These are phyloP conservation scores for Bruchidius siliquastri DNA, from an alignment of 2,888 invertebrate species.

Conservation along the genomic window DNA sequence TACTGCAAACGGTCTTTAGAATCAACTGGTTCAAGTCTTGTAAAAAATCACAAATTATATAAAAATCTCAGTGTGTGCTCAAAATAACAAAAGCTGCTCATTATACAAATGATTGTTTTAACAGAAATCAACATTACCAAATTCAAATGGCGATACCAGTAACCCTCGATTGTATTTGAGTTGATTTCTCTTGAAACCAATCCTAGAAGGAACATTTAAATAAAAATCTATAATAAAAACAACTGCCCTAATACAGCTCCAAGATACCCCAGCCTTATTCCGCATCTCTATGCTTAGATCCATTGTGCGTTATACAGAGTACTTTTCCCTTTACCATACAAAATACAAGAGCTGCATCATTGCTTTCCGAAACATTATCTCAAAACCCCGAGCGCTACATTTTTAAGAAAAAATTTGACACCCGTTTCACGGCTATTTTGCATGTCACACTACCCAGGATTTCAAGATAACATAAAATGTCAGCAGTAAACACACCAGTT, in stretches of 20 bases:
- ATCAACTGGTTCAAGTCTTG: background rate
- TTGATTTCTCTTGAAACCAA: background rate
- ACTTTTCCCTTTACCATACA: background rate
- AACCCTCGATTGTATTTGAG: too few species aligned
- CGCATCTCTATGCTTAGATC: background rate
- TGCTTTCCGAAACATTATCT: background rate
- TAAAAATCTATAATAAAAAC: background rate
- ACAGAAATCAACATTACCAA: background rate
- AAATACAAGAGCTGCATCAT: background rate
- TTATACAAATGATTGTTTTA: background rate
- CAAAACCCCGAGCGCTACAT: background rate
- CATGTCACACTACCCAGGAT: background rate
- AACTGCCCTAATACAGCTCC: background rate
- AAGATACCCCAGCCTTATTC: background rate
- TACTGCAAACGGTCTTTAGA: background rate
- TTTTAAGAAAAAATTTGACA: background rate
- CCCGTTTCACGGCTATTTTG: background rate
- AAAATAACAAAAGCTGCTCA: background rate
- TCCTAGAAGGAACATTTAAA: background rate
- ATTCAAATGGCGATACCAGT: background rate
- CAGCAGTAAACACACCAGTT: constrained; percentile 4
- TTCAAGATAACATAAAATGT: background rate
- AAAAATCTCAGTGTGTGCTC: background rate
- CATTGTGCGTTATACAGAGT: background rate
- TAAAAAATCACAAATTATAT: background rate